phyloP scores from a whole-genome alignment of 2,797 vertebrate species.

The Sebastes oblongus region DNA sequence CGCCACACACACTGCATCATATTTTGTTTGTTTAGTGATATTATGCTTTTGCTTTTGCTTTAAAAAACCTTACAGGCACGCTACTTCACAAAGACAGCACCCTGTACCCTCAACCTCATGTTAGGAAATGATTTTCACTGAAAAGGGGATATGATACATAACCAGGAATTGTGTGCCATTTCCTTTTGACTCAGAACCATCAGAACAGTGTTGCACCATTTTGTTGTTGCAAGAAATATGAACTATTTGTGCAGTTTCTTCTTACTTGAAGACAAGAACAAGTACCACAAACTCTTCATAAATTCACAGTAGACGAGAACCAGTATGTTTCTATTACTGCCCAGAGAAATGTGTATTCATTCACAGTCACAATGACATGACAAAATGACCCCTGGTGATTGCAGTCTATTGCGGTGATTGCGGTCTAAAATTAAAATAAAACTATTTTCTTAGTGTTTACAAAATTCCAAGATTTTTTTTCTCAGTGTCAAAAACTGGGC shows the following conservation, averaged over 20 bases:
- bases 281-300: not conserved
- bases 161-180: not conserved
- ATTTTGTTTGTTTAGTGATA: not conserved
- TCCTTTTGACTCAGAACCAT: slow-evolving; percentile 5
- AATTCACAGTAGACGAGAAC: not conserved
- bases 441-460: not conserved
- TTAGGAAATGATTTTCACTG: not conserved
- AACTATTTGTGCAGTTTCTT: not conserved
- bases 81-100: not conserved
- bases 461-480: not conserved
- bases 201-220: slow-evolving; percentile 5
- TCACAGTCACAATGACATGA: not conserved
- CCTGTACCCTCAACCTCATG: not conserved
- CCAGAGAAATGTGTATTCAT: not conserved
- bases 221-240: not conserved
- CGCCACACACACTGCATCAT: not conserved
- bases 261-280: not conserved
- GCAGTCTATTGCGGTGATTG: not conserved
- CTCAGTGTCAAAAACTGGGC: not conserved
- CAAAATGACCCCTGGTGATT: not conserved
- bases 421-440: not conserved
- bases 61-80: not conserved
- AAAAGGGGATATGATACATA: slow-evolving; percentile 17
- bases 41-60: not conserved
- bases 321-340: not conserved